phyloP scores from a whole-genome alignment of 2,797 vertebrate species.

The Muscicapa striata region DNA sequence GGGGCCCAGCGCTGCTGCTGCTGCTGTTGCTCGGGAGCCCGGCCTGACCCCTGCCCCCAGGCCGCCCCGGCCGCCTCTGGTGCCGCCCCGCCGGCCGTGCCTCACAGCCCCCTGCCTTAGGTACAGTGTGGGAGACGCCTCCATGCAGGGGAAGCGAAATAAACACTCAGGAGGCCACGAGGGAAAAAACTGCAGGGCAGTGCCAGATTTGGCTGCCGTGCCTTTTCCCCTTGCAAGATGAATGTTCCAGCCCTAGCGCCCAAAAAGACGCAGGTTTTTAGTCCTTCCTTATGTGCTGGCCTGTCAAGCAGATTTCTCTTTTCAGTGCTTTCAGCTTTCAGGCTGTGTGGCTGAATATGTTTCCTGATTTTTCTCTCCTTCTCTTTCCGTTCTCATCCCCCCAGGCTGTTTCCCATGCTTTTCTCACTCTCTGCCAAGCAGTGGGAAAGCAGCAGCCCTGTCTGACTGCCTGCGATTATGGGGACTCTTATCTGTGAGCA shows the following conservation, averaged over 20 bases:
- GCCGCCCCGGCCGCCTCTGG: neutral
- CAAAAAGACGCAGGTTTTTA: neutral
- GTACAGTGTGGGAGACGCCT: neutral
- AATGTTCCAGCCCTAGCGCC: neutral
- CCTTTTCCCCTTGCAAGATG: neutral
- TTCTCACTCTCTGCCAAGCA: neutral
- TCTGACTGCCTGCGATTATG: neutral
- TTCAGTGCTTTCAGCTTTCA: neutral
- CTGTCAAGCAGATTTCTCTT: neutral
- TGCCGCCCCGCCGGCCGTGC: neutral
- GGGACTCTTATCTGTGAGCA: neutral
- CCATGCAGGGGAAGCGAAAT: neutral
- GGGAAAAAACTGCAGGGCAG: neutral
- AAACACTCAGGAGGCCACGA: neutral
- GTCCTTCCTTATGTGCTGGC: neutral
- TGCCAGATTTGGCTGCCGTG: neutral
- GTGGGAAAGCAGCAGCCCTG: neutral
- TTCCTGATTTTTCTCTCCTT: neutral
- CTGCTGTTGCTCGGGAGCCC: neutral
- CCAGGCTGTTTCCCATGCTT: neutral
- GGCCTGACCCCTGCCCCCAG: neutral
- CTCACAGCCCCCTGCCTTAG: neutral
- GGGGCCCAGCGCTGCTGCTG: neutral
- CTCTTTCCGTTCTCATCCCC: neutral
- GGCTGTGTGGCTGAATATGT: neutral